Conservation (phyloP, 1,140 invertebrate species). For the Diachasmimorpha longicaudata region DNA sequence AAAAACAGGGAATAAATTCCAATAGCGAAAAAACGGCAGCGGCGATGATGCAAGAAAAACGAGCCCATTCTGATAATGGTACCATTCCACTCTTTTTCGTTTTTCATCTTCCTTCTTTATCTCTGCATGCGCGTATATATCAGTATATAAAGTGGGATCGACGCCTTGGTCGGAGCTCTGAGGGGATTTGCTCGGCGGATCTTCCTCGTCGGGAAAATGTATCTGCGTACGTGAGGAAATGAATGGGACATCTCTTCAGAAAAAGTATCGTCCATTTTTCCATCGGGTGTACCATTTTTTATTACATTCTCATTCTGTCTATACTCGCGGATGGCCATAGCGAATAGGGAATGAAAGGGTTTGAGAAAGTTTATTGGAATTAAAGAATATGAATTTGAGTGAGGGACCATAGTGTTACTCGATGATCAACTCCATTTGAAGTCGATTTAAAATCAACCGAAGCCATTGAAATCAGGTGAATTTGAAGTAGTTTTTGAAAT, state of each 20-base stretch:
- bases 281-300: neutral
- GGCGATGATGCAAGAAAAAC: neutral
- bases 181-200: neutral
- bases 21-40: neutral
- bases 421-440: too few species aligned
- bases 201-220: neutral
- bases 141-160: constrained; percentile 7
- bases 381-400: too few species aligned
- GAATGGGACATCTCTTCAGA: neutral
- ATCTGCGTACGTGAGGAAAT: neutral
- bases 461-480: too few species aligned
- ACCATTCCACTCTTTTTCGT: neutral
- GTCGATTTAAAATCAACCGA: too few species aligned
- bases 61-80: constrained; percentile 2
- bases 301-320: too few species aligned
- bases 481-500: too few species aligned
- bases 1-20: neutral
- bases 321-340: too few species aligned
- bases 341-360: too few species aligned
- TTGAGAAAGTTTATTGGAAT: too few species aligned
- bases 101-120: neutral
- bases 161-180: neutral
- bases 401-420: too few species aligned
- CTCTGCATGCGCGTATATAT: neutral
- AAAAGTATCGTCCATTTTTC: neutral